Percentiles rank a stretch among this genome's conserved stretches.
These are phyloP conservation scores for Smittia sp. DNA, from an alignment of 2,888 invertebrate genomes.

Conservation along the genomic window DNA sequence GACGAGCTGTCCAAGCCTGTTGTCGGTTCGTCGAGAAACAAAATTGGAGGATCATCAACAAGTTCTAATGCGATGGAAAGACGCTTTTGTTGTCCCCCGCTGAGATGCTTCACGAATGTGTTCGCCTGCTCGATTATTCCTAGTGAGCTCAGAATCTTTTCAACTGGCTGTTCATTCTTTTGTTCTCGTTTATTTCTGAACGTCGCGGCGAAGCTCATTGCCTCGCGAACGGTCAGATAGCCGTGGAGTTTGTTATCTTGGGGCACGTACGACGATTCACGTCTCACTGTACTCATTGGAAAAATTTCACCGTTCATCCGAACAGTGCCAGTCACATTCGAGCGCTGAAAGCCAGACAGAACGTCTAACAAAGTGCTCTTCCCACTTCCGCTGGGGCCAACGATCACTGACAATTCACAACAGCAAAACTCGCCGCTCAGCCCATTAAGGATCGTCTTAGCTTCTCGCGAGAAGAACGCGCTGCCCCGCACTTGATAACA, in stretches of 20 bases:
- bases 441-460: not conserved
- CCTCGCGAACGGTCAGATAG: conserved; percentile 78
- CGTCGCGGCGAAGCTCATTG: conserved; percentile 81
- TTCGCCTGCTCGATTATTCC: not conserved
- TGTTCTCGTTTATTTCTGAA: conserved; percentile 60
- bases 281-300: not conserved
- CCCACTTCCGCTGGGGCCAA: conserved; percentile 30
- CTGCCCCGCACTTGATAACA: not conserved
- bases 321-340: conserved; percentile 9
- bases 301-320: not conserved
- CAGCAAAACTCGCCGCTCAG: conserved; percentile 30
- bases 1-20: conserved; percentile 80
- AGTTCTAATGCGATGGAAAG: conserved; percentile 27
- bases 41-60: conserved; percentile 14
- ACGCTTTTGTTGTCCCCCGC: conserved; percentile 32
- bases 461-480: not conserved
- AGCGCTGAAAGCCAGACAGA: conserved; percentile 9
- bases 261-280: conserved; percentile 64
- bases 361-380: conserved; percentile 17
- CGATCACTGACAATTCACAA: conserved; percentile 6
- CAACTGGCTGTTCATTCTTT: conserved; percentile 7
- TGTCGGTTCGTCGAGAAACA: conserved; percentile 33
- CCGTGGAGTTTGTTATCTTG: conserved; percentile 82
- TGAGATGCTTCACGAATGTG: conserved; percentile 21
- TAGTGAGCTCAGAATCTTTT: conserved; percentile 66